Evolutionary conservation across 1,140 invertebrate species (phyloP), one percentile per base, ranked within the genome.

Genomic region (Tenebrio molitor): DNA sequence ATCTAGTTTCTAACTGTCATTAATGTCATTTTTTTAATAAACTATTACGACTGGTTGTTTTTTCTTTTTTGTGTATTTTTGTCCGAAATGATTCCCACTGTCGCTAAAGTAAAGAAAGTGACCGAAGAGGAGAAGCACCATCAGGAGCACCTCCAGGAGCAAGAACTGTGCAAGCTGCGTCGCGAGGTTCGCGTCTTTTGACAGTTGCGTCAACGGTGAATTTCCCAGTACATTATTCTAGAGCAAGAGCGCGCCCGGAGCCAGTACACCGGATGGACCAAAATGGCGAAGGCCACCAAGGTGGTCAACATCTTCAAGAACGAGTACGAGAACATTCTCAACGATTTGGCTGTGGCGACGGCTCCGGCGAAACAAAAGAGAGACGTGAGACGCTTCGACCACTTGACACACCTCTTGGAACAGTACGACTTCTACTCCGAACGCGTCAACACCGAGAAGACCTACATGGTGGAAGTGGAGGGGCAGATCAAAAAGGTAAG

Each of bases 281-380:
- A 39, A 39, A 7, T 39, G 7, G 12, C 36, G 2, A 39, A 39
- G 12, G n/a, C 36, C 12, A 39, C 7, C 12, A 87, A 86, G 76
- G 86, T 90, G 39, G 85, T 91, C 36, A 80, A 84, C 7, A 85
- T 85, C 2, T 83, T 90, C 7, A 87, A 87, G 25, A 78, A 79
- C 10, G 89, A 91, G 72, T 85, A 90, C 63, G 84, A 86, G 1
- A 88, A 90, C 42, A 85, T 91, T n/a, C 82, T 88, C 72, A 79
- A 88, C 10, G 87, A 88, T 42, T 84, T 91, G 1, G 87, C 85
- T 79, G 86, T 87, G 0, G 74, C 84, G 0, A 80, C 80, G 39
- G 76, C 78, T 0, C 78, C 82, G 21, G 78, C 78, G 0, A 80
- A 83, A 10, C 78, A 74, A 21, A 81, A 81, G 14, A 75, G 75